These are phyloP conservation scores for Eilema griseolum DNA, from an alignment of 2,888 invertebrate species.

Conservation along the genomic window DNA sequence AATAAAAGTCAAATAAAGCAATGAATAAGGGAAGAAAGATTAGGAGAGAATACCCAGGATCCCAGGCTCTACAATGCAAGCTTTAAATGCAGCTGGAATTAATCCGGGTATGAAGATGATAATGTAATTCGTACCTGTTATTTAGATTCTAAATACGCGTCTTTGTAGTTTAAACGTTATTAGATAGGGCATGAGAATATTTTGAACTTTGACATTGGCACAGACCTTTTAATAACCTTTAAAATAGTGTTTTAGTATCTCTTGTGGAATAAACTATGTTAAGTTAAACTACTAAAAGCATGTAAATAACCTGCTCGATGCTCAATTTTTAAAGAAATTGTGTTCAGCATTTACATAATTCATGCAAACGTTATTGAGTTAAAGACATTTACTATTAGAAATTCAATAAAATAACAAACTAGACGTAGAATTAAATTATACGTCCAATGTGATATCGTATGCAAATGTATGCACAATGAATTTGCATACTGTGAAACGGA, in stretches of 20 bases:
- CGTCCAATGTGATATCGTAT: constrained; percentile 52
- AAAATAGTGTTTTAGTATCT: neutral
- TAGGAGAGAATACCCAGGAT: too few species aligned
- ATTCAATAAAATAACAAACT: constrained; percentile 25
- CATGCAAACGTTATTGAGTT: neutral
- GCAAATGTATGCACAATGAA: constrained; percentile 62
- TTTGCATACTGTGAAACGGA: constrained; percentile 61
- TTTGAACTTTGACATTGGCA: constrained; percentile 56
- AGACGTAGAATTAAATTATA: constrained; percentile 32
- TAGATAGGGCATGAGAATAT: constrained; percentile 34
- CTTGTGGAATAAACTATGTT: neutral
- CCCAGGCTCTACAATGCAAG: too few species aligned
- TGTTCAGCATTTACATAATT: neutral
- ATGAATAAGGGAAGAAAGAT: too few species aligned
- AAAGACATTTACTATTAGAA: neutral
- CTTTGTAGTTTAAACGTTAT: constrained; percentile 28
- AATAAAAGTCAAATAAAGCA: neutral
- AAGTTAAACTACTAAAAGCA: neutral
- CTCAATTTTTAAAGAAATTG: neutral
- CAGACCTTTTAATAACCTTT: constrained; percentile 25
- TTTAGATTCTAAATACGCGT: constrained; percentile 25
- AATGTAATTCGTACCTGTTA: neutral
- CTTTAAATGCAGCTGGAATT: too few species aligned
- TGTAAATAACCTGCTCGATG: too few species aligned
- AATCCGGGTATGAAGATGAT: too few species aligned